Percentiles rank a stretch among this genome's conserved stretches.
These are phyloP conservation scores for Drosophila nasuta DNA, from an alignment of 1,140 invertebrate genomes.

Conservation along the genomic window DNA sequence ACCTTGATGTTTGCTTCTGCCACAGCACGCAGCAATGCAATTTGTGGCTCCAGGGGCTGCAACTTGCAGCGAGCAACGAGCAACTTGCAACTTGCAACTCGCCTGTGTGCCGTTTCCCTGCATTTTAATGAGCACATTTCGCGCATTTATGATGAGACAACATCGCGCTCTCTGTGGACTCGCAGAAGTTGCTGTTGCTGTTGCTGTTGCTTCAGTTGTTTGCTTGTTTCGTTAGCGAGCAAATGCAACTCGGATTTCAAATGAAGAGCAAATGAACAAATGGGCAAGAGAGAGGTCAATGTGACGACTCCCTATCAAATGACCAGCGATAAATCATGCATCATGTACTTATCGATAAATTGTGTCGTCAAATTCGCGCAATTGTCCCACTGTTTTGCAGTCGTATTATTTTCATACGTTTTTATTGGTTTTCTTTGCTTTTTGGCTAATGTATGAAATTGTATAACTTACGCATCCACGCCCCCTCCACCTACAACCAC, in stretches of 20 bases:
- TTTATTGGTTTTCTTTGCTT: conserved; percentile 62
- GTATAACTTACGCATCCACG: conserved; percentile 66
- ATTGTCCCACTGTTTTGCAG: conserved; percentile 48
- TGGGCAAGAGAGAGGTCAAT: conserved; percentile 34
- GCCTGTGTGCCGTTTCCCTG: conserved; percentile 53
- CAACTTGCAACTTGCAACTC: conserved; percentile 15
- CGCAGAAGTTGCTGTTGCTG: conserved; percentile 4
- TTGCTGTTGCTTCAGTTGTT: conserved; percentile 38
- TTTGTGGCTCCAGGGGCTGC: conserved; percentile 66
- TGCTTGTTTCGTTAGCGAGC: conserved; percentile 77
- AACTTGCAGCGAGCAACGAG: conserved; percentile 6
- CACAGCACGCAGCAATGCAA: conserved; percentile 76
- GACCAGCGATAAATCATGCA: conserved; percentile 1
- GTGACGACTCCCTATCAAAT: conserved; percentile 27
- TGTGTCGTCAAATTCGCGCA: background rate
- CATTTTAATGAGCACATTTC: conserved; percentile 83
- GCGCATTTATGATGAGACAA: conserved; percentile 77
- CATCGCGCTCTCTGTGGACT: conserved; percentile 14
- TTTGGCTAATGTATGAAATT: conserved; percentile 71
- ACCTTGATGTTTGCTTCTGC: conserved; percentile 50
- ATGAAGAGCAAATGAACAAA: conserved; percentile 41
- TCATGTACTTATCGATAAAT: background rate
- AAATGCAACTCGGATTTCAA: conserved; percentile 70
- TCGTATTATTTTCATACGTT: conserved; percentile 27
- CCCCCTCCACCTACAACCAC: conserved; percentile 23